Evolutionary conservation across 2,797 vertebrate species (phyloP).

Genomic region (Epinephelus coioides): DNA sequence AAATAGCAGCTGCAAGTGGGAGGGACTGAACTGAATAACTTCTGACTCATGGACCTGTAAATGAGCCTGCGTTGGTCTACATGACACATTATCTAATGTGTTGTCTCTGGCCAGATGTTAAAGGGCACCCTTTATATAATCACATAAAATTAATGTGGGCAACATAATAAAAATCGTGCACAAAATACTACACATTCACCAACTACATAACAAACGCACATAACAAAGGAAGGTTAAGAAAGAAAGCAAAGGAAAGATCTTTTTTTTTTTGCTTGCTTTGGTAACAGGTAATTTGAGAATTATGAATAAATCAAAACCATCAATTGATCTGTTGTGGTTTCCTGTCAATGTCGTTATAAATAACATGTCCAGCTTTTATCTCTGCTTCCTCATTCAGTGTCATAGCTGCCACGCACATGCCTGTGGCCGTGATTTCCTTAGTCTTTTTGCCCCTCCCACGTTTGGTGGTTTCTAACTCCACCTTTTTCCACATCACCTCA

Average conservation of each 20-base stretch:
- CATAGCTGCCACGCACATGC: not conserved
- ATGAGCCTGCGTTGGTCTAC: not conserved
- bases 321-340: not conserved
- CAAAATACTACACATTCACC: not conserved
- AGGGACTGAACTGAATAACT: conserved; percentile 2
- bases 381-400: not conserved
- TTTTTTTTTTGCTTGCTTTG: not conserved
- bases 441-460: not conserved
- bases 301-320: not conserved
- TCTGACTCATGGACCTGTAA: conserved; percentile 24
- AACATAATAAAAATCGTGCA: not conserved
- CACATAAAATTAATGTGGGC: too few species aligned
- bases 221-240: not conserved
- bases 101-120: not conserved
- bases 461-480: not conserved
- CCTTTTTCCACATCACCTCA: not conserved
- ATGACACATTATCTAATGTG: not conserved
- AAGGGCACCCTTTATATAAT: not conserved
- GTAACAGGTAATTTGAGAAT: not conserved
- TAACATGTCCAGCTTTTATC: not conserved
- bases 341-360: not conserved
- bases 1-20: conserved; percentile 25
- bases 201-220: not conserved
- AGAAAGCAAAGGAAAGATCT: not conserved
- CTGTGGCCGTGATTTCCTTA: not conserved